Conservation (phyloP, 53 echinoderm and acorn worm genomes). For the Pentamera pediparva region DNA sequence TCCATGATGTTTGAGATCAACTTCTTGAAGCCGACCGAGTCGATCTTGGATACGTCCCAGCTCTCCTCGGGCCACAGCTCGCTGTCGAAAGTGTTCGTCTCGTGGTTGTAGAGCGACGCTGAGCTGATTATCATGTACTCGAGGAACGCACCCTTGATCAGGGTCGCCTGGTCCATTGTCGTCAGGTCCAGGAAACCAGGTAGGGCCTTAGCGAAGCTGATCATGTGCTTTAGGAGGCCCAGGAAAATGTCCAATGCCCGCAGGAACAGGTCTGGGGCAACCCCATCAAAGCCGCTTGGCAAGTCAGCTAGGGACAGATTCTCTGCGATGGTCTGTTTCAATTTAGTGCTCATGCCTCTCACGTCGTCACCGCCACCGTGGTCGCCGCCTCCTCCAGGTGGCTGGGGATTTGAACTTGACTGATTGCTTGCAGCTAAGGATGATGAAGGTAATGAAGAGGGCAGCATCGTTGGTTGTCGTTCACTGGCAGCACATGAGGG, state of each 20-base stretch:
- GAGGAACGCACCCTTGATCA: slow-evolving; percentile 77
- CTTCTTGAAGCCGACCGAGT: slow-evolving; percentile 51
- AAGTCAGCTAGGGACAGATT: neutral
- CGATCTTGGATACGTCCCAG: slow-evolving; percentile 34
- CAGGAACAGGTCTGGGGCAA: neutral
- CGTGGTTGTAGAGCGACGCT: slow-evolving; percentile 49
- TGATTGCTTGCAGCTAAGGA: no score
- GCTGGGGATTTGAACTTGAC: no score
- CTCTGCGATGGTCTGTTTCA: neutral
- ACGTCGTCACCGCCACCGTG: no score
- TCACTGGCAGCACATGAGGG: no score
- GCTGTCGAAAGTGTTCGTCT: slow-evolving; percentile 53
- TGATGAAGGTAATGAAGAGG: no score
- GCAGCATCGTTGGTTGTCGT: no score
- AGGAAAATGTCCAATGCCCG: slow-evolving; percentile 59
- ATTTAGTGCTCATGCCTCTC: neutral
- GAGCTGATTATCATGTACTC: slow-evolving; percentile 71
- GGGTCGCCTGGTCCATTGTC: slow-evolving; percentile 70
- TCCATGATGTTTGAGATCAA: slow-evolving; percentile 35
- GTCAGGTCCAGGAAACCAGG: slow-evolving; percentile 57
- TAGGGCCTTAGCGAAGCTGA: slow-evolving; percentile 64
- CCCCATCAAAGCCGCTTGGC: slow-evolving; percentile 2
- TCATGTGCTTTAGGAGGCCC: slow-evolving; percentile 76
- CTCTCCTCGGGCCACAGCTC: slow-evolving; percentile 49
- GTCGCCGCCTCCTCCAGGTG: no score